Percentiles rank a stretch among this genome's conserved stretches.
phyloP scores from a whole-genome alignment of 2,113 vertebrate genomes.

The Seriola quinqueradiata region DNA sequence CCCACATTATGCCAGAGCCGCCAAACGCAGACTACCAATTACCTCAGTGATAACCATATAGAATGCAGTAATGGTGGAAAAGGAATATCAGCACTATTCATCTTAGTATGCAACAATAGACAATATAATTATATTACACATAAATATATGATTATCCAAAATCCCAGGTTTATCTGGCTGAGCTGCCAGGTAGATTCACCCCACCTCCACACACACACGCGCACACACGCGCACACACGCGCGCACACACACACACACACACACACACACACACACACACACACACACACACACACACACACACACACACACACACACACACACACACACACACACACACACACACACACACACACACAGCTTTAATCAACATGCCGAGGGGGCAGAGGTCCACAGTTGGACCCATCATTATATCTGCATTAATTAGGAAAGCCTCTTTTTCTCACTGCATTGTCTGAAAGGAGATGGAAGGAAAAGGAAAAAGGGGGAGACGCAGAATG shows the following conservation, averaged over 20 bases:
- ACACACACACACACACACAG: neutral
- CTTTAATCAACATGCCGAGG: slow-evolving; percentile 71
- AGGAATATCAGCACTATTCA: slow-evolving; percentile 24
- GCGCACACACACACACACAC: slow-evolving; percentile 11
- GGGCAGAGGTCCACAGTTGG: slow-evolving; percentile 79
- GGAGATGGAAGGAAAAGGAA: slow-evolving; percentile 24
- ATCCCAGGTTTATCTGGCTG: slow-evolving; percentile 49
- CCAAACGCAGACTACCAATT: slow-evolving; percentile 56
- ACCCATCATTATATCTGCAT: slow-evolving; percentile 79
- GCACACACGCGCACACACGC: slow-evolving; percentile 10
- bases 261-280: slow-evolving; percentile 32
- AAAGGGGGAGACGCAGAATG: neutral
- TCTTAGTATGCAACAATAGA: slow-evolving; percentile 31
- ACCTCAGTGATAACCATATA: slow-evolving; percentile 45
- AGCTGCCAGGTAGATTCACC: slow-evolving; percentile 8
- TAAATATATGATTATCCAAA: slow-evolving; percentile 57
- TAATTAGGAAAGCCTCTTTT: slow-evolving; percentile 69
- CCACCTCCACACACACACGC: neutral
- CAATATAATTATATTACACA: slow-evolving; percentile 47
- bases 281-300: slow-evolving; percentile 20
- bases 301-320: slow-evolving; percentile 18
- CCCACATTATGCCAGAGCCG: slow-evolving; percentile 49
- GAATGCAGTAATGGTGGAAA: slow-evolving; percentile 10
- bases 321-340: slow-evolving; percentile 37
- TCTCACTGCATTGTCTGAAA: slow-evolving; percentile 60